These are phyloP conservation scores for Drosophila nigromelanica DNA, from an alignment of 1,140 invertebrate species.

Conservation along the genomic window DNA sequence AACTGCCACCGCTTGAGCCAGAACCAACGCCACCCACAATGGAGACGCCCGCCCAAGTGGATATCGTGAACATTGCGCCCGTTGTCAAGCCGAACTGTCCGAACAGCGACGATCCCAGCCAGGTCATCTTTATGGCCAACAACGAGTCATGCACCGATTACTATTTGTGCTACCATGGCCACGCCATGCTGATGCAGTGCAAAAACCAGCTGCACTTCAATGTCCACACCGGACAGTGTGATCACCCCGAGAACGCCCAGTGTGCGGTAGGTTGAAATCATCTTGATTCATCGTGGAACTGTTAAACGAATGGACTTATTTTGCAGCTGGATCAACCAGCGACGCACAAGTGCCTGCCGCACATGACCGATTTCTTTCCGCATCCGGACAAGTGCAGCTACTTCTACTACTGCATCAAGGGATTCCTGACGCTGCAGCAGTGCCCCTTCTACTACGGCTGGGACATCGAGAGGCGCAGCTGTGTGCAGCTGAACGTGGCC, in stretches of 20 bases:
- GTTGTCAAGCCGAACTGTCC: constrained; percentile 68
- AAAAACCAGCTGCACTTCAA: constrained; percentile 75
- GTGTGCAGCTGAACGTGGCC: constrained; percentile 69
- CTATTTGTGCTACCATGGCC: constrained; percentile 76
- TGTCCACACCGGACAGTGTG: constrained; percentile 62
- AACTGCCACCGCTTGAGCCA: not conserved
- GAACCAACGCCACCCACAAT: constrained; percentile 41
- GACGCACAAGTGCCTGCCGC: constrained; percentile 68
- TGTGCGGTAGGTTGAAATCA: constrained; percentile 56
- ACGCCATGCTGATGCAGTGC: constrained; percentile 79
- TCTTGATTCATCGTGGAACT: not conserved
- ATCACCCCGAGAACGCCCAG: constrained; percentile 69
- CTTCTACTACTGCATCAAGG: constrained; percentile 81
- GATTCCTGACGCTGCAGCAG: constrained; percentile 75
- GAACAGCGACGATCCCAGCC: constrained; percentile 66
- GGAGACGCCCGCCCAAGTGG: constrained; percentile 35
- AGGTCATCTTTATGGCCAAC: constrained; percentile 69
- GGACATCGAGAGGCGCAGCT: constrained; percentile 71
- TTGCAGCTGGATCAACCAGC: constrained; percentile 52
- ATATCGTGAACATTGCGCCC: constrained; percentile 54
- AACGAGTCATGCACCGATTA: constrained; percentile 67
- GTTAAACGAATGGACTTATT: not conserved
- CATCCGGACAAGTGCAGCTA: constrained; percentile 79
- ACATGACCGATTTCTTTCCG: constrained; percentile 77
- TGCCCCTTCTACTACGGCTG: constrained; percentile 81